Evolutionary conservation across 2,888 invertebrate species (phyloP), one percentile per base, ranked within the genome.

Genomic region (Chironomus tentans): DNA sequence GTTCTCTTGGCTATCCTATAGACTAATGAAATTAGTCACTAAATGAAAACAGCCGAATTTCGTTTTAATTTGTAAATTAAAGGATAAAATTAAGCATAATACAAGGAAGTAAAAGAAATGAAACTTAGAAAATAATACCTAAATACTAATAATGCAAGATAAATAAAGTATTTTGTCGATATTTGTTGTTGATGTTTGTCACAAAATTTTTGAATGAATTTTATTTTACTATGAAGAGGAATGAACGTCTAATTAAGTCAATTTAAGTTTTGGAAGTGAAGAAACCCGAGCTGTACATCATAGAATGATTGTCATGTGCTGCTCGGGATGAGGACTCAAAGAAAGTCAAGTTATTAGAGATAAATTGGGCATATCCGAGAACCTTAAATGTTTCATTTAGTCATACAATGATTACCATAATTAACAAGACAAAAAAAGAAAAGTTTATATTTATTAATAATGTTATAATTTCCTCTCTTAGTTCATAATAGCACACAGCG

Each of bases 131-230:
- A 15, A 28, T 21, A 68, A 38, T 18, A 18, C 4, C 65, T 68
- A 48, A 12, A 70, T 38, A 38, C 38, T 72, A 50, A 24, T 50
- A n/a, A 62, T 72, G 72, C 61, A 72, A 62, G 46, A 21, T 65
- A 24, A 24, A 72, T 50, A 71, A 72, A 72, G 72, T 72, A 72
- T 72, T 72, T 62, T 72, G 72, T 72, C 72, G 72, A 72, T 72
- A 72, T 72, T 72, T 38, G 72, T 72, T 72, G 72, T 72, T 72
- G 72, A 72, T 72, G 72, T 72, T 72, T 61, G 62, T 65, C 65
- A 65, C 65, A 65, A 24, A 13, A 62, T 24, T 65, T 21, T 10
- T 21, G 65, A 65, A 65, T 65, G 65, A 65, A 21, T 65, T 65
- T 56, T 56, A 56, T 56, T 56, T 56, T 15, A 15, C 13, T 15